Base-by-base conservation (phyloP, 1,140 invertebrate genomes). In the Penaeus japonicus region DNA sequence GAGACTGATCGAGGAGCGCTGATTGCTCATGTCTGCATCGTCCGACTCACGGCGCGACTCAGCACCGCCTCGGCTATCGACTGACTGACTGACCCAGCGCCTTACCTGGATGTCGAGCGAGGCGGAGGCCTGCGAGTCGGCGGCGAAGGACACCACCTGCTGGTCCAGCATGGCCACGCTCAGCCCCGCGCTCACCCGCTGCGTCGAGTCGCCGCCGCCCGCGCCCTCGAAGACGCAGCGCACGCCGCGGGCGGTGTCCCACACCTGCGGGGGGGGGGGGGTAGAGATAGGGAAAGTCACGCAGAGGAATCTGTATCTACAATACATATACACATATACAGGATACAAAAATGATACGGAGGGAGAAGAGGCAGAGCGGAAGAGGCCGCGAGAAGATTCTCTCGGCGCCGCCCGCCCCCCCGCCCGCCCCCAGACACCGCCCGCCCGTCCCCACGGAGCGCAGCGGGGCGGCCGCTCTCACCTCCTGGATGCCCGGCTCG, bases 161-260 rank as follows among this genome's bases (percentile, higher is more conserved):
- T 96, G 95, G 87, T 95, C 96, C 80, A 97, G 92, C 95, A 96
- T 96, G 35, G 96, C 96, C 1, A 97, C 96, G 75, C 94, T 95
- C 18, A 97, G 92, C 5, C 95, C 95, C 1, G 96, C 95, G 0
- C 95, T 95, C 39, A 97, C 92, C 22, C 70, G 55, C 32, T 88
- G 85, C 24, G 55, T 88, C 17, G 95, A 94, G 91, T 96, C 95
- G 30, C 95, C 96, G 62, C 96, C 92, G 22, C 70, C 84, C 90
- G 95, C 96, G 18, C 96, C 96, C 94, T 96, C 96, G 96, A 96
- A 97, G 20, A 96, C 92, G 92, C 96, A 97, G 84, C 96, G 94
- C 0, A 97, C 96, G 78, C 95, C 93, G 62, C 96, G 93, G 39
- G 96, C 95, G 2, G 95, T 96, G 91, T 97, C 96, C 96, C 96